These are phyloP conservation scores for Rhagoletis zephyria DNA, from an alignment of 1,140 invertebrate species.

Conservation along the genomic window DNA sequence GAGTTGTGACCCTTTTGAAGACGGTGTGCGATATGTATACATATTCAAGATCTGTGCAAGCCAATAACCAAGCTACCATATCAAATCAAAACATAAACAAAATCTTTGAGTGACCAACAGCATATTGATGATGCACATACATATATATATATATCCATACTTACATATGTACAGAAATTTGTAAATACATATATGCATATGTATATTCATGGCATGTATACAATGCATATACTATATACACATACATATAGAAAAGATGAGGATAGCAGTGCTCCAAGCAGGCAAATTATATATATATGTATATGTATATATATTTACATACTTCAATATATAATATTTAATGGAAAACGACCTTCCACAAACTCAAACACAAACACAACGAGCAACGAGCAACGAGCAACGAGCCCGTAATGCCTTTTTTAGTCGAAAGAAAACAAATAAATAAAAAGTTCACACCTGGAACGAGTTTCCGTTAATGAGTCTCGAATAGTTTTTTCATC, in stretches of 20 bases:
- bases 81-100: slow-evolving; percentile 44
- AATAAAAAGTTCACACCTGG: background rate
- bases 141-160: background rate
- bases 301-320: background rate
- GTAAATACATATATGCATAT: background rate
- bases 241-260: background rate
- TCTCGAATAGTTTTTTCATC: background rate
- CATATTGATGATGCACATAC: background rate
- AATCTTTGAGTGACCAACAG: slow-evolving; percentile 1
- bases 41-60: too few relatives aligned
- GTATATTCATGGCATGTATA: background rate
- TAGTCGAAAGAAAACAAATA: background rate
- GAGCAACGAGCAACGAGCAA: background rate
- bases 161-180: background rate
- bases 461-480: slow-evolving; percentile 31
- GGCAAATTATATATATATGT: background rate
- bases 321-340: slow-evolving; percentile 12
- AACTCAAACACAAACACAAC: background rate
- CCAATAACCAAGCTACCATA: background rate
- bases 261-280: background rate
- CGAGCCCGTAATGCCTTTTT: slow-evolving; percentile 15
- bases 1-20: too few relatives aligned
- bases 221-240: too few relatives aligned
- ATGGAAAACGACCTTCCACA: slow-evolving; percentile 25
- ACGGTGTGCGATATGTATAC: too few relatives aligned